These are phyloP conservation scores for Cephus cinctus DNA, from an alignment of 1,140 invertebrate species.

Conservation along the genomic window DNA sequence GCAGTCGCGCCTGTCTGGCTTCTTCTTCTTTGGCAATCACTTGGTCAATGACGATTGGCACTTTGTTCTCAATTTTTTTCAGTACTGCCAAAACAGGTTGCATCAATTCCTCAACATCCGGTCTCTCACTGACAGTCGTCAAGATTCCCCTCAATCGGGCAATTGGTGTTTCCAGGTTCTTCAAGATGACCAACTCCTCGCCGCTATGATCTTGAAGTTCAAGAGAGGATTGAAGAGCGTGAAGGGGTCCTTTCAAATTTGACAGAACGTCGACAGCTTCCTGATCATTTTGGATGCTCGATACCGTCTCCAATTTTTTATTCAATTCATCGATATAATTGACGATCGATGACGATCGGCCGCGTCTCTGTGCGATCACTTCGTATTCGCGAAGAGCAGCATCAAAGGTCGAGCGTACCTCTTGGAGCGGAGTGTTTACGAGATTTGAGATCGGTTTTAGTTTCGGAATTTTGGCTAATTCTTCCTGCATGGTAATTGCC, in stretches of 20 bases:
- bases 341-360: neutral
- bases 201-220: constrained; percentile 1
- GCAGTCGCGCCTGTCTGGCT: neutral
- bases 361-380: constrained; percentile 1
- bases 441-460: neutral
- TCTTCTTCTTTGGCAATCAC: neutral
- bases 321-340: constrained; percentile 1
- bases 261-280: neutral
- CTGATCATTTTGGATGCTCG: neutral
- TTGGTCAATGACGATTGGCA: neutral
- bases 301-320: neutral
- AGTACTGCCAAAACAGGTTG: constrained; percentile 2
- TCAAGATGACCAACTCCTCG: constrained; percentile 1
- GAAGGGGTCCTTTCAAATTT: neutral
- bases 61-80: constrained; percentile 2
- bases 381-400: neutral
- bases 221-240: constrained; percentile 1
- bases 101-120: neutral
- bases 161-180: neutral
- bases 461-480: neutral
- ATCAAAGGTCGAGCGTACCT: neutral
- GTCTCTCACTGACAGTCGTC: neutral
- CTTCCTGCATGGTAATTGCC: neutral
- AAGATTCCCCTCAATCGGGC: neutral
- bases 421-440: neutral